Percentiles rank a stretch among this genome's conserved stretches.
phyloP scores from a whole-genome alignment of 2,797 vertebrate genomes.

The Anguilla marmorata region DNA sequence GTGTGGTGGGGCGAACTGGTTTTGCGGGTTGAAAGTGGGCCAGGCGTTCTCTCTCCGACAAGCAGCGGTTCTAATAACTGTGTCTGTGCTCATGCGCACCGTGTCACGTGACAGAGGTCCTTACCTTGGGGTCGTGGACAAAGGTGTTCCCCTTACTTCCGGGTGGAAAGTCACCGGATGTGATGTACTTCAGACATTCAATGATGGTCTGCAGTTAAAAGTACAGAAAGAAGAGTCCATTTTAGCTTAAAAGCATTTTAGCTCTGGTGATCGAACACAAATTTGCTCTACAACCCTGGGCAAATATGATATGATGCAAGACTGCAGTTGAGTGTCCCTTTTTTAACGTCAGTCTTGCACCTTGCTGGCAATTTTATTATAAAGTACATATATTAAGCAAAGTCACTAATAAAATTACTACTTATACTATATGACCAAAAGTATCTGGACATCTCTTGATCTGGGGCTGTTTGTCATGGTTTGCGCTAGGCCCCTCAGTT shows the following conservation, averaged over 20 bases:
- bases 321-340: no score
- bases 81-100: no score
- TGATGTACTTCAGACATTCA: slow-evolving; percentile 94
- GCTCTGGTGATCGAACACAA: neutral
- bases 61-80: neutral
- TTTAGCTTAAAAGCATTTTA: neutral
- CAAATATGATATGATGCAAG: neutral
- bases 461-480: no score
- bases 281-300: neutral
- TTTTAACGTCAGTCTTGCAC: neutral
- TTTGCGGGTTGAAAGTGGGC: no score
- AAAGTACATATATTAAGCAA: neutral
- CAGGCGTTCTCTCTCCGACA: neutral
- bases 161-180: slow-evolving; percentile 92
- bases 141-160: slow-evolving; percentile 94
- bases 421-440: neutral
- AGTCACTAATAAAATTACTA: neutral
- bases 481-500: no score
- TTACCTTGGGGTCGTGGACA: slow-evolving; percentile 97
- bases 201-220: slow-evolving; percentile 84
- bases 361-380: neutral
- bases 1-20: no score
- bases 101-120: slow-evolving; percentile 15
- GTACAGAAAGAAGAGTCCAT: neutral
- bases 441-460: no score